Base-by-base conservation (phyloP, 2,113 vertebrate genomes). In the Anser brachyrhynchus region DNA sequence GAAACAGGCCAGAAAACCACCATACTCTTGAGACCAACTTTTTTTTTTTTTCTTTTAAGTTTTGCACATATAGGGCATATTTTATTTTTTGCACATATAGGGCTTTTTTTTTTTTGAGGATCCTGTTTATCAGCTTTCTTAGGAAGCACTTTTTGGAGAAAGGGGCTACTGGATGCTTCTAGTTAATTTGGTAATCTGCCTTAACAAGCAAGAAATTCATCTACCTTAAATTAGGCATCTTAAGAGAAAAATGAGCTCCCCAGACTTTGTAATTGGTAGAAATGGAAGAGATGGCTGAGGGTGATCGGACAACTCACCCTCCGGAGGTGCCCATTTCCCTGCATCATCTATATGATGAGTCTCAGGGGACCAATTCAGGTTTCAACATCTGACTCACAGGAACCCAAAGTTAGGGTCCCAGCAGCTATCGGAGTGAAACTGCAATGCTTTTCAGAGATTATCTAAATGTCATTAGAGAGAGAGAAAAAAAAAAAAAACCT, bases 1-100 rank as follows among this genome's bases (percentile, higher is more conserved):
- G 82, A 97, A 94, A 95, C 8, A 2, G 84, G 72, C 77, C 87
- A 94, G 85, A 91, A 94, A 96, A 83, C 78, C 78, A 93, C 59
- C 6, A 2, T 69, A 41, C 86, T 92, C 95, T 58, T 79, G 90
- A 81, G 93, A 78, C 12, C 28, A 39, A 10, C 25, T 39, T 64
- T 62, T 37, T 39, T 64, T 64, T 39, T 39, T 49, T 78, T 31
- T 35, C 10, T 49, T 49, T 51, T 9, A 22, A 22, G 12, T 51
- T 51, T 51, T 51, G 49, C 35, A 33, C 20, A 43, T 44, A 74
- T 39, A 52, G 37, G 62, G 26, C 62, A 64, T 64, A 64, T 65
- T 41, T 65, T n/a, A 13, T 39, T 78, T 51, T 31, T 93, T 77
- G 82, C 21, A 66, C 76, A 93, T 95, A 85, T 72, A 95, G 90